A percentile compares a stretch with the other conserved stretches of the same genome.
phyloP scores from a whole-genome alignment of 2,113 vertebrate species.

The Melospiza melodia region DNA sequence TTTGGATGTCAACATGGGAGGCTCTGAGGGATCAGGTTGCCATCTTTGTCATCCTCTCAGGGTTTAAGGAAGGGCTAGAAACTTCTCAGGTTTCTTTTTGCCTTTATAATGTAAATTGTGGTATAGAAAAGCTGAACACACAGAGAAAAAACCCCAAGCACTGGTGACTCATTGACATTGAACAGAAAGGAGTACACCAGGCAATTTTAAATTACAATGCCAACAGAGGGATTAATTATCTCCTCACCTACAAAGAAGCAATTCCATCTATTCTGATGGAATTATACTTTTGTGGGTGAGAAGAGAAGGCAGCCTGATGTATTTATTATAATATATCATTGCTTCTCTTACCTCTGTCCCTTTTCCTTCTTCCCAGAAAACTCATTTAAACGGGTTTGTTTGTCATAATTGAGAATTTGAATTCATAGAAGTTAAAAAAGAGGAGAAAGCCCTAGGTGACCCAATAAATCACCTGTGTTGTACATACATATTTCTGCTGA shows the following conservation, averaged over 20 bases:
- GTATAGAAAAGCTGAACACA: background rate
- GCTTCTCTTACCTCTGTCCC: slow-evolving; percentile 40
- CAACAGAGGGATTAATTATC: background rate
- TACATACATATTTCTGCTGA: background rate
- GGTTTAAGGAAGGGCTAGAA: slow-evolving; percentile 15
- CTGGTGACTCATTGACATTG: background rate
- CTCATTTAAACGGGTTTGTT: slow-evolving; percentile 36
- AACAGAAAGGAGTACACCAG: background rate
- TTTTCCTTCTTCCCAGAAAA: slow-evolving; percentile 54
- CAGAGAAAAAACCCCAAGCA: background rate
- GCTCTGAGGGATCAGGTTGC: slow-evolving; percentile 2
- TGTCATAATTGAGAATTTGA: slow-evolving; percentile 55
- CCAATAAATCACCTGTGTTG: background rate
- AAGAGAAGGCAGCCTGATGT: background rate
- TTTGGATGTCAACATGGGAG: background rate
- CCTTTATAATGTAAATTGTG: background rate
- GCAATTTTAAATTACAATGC: background rate
- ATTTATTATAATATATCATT: slow-evolving; percentile 3
- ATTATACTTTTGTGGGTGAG: background rate
- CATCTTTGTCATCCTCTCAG: slow-evolving; percentile 2
- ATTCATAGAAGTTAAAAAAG: slow-evolving; percentile 11
- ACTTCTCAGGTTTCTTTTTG: background rate
- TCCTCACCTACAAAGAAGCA: background rate
- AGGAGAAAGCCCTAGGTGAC: slow-evolving; percentile 38
- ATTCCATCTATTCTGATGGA: slow-evolving; percentile 6